These are phyloP conservation scores for Drosophila robusta DNA, from an alignment of 2,888 invertebrate genomes.

Conservation along the genomic window DNA sequence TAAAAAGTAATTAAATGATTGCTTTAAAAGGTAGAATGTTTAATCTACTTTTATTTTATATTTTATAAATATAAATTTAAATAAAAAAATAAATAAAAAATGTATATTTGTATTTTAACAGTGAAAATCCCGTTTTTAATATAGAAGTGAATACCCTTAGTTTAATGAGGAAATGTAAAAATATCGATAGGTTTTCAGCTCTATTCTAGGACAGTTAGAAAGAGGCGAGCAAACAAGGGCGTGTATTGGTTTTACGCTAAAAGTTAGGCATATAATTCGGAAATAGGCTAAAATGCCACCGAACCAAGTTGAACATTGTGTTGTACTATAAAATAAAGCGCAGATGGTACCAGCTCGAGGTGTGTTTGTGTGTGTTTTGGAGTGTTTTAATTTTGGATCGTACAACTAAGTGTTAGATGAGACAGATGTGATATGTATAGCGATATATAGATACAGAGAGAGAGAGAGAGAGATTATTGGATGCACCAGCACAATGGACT, in stretches of 20 bases:
- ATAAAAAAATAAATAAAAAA: no score
- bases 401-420: slow-evolving; percentile 23
- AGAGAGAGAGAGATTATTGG: slow-evolving; percentile 9
- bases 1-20: no score
- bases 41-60: no score
- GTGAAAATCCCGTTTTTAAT: no score
- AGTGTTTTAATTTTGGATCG: slow-evolving; percentile 4
- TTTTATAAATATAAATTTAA: no score
- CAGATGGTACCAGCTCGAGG: slow-evolving; percentile 29
- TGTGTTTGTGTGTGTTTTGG: slow-evolving; percentile 10
- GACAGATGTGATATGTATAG: slow-evolving; percentile 43
- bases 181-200: slow-evolving; percentile 29
- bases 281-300: slow-evolving; percentile 39
- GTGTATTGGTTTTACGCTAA: neutral
- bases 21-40: no score
- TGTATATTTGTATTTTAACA: no score
- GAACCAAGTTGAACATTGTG: slow-evolving; percentile 22
- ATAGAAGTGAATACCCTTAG: neutral
- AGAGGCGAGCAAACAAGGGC: slow-evolving; percentile 34
- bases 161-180: neutral
- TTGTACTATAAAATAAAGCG: slow-evolving; percentile 26
- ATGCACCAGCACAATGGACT: slow-evolving; percentile 31
- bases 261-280: slow-evolving; percentile 11
- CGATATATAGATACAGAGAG: slow-evolving; percentile 23
- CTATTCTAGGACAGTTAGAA: slow-evolving; percentile 29